A percentile compares a stretch with the other conserved stretches of the same genome.
phyloP scores from a whole-genome alignment of 2,113 vertebrate genomes.

The Calypte anna region DNA sequence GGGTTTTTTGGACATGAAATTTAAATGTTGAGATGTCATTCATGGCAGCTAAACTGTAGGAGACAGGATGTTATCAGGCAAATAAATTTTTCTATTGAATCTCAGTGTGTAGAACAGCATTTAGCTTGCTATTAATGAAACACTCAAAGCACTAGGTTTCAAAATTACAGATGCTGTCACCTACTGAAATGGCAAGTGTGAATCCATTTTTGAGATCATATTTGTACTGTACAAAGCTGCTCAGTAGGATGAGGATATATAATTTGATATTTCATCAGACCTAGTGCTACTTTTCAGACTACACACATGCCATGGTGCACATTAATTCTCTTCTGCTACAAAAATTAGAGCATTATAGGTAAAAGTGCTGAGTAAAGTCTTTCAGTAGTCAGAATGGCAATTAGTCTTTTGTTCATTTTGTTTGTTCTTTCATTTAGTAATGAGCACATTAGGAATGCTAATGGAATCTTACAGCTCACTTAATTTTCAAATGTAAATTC shows the following conservation, averaged over 20 bases:
- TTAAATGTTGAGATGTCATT: background rate
- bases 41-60: background rate
- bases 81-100: constrained; percentile 7
- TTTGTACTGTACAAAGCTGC: background rate
- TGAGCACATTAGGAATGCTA: constrained; percentile 18
- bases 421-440: background rate
- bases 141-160: background rate
- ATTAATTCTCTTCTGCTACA: background rate
- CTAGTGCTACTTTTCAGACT: background rate
- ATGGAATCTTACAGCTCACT: background rate
- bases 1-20: background rate
- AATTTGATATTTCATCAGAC: background rate
- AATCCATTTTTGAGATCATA: background rate
- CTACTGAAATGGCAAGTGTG: background rate
- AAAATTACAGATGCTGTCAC: background rate
- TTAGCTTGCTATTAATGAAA: background rate
- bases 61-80: background rate
- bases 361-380: background rate
- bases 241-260: background rate
- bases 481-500: background rate
- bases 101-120: background rate
- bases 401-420: background rate
- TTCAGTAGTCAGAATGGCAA: background rate
- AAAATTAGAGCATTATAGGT: background rate
- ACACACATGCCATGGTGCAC: background rate